Base-by-base conservation (phyloP, 2,888 invertebrate species). In the Punctoribates punctum region DNA sequence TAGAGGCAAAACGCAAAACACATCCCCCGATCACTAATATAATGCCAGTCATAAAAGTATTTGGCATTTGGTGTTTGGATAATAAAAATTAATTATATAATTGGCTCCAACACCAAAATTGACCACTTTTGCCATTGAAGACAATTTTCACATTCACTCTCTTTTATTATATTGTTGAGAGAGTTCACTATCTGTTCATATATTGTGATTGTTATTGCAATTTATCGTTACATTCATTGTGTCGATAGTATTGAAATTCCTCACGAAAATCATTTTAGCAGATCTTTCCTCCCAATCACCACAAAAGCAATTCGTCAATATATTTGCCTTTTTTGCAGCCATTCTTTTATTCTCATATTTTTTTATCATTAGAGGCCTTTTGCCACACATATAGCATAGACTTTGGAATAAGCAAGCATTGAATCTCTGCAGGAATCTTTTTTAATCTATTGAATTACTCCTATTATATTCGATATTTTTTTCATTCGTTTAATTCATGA, bases 11-110 rank as follows among this genome's bases (percentile, higher is more conserved):
- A 20, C 51, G 17, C 20, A 51, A n/a, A 20, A n/a, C n/a, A 15
- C 51, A 51, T 20, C 11, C 51, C 3, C 17, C 20, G 51, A 51
- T 46, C 9, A 46, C 46, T 9, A 46, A 15, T 20, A 51, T 51
- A 51, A 15, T 15, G 51, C 20, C 17, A 6, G 5, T 51, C 51
- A 51, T 51, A 51, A 51, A 51, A 51, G 34, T 34, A 34, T 34
- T 34, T 34, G 34, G 46, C 13, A 13, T 48, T 48, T 48, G 11
- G 46, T 57, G 20, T 57, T 20, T 11, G 65, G 65, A 65, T 65
- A 65, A 65, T 65, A 65, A 65, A 65, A 65, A 65, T 65, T 65
- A 65, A 65, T 65, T 65, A 65, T 65, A 65, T 65, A 65, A 34
- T 65, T 34, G 65, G 65, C 57, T 57, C 57, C 15, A 57, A 54